phyloP scores from a whole-genome alignment of 2,888 invertebrate genomes.

The Oscheius sp. region DNA sequence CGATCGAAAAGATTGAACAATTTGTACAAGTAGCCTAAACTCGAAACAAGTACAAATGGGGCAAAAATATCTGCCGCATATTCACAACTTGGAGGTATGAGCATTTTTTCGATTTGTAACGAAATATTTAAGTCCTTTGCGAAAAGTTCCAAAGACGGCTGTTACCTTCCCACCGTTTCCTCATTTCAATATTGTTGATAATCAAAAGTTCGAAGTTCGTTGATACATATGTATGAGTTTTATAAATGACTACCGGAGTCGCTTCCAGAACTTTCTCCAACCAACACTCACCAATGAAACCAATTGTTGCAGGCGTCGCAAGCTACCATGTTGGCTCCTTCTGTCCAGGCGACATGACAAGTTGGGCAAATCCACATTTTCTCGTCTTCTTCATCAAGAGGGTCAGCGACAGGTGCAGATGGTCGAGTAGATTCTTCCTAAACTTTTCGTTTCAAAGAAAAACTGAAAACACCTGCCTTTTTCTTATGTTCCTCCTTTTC shows the following conservation, averaged over 20 bases:
- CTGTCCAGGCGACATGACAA: slow-evolving; percentile 69
- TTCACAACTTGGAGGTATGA: no score
- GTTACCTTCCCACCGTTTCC: background rate
- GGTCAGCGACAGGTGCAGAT: background rate
- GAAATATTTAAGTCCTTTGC: no score
- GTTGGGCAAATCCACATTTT: slow-evolving; percentile 71
- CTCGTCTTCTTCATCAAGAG: slow-evolving; percentile 42
- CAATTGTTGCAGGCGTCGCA: slow-evolving; percentile 70
- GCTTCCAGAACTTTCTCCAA: background rate
- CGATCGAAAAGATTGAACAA: no score
- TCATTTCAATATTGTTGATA: background rate
- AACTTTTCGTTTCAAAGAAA: slow-evolving; percentile 9
- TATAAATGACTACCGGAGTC: background rate
- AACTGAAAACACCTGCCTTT: slow-evolving; percentile 39
- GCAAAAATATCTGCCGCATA: no score
- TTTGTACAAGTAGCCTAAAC: no score
- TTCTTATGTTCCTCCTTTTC: slow-evolving; percentile 34
- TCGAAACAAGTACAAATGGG: no score
- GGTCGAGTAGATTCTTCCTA: slow-evolving; percentile 28
- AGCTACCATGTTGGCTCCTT: slow-evolving; percentile 69
- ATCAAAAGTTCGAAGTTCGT: background rate
- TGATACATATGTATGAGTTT: background rate
- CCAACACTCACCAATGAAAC: slow-evolving; percentile 68
- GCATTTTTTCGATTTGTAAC: no score
- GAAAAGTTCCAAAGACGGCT: no score